Conservation (phyloP, 1,140 invertebrate genomes). For the Chlorops oryzae region DNA sequence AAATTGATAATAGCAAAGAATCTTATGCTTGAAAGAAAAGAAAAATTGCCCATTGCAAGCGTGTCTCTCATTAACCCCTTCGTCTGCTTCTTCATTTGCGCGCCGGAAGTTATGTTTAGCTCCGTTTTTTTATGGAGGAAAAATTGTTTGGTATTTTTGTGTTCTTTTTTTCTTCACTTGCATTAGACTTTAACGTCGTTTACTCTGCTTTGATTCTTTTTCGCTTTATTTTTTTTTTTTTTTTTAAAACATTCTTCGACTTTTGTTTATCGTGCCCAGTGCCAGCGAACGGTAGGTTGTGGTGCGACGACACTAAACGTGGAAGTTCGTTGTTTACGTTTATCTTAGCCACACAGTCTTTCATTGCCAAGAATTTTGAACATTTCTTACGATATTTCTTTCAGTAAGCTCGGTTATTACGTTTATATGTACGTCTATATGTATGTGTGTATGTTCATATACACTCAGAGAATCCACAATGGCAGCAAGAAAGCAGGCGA, state of each 20-base stretch:
- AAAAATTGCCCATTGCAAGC: too few species aligned
- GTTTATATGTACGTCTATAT: too few species aligned
- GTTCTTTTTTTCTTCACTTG: constrained; percentile 17
- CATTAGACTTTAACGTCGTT: constrained; percentile 1
- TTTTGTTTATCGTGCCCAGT: too few species aligned
- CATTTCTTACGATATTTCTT: constrained; percentile 11
- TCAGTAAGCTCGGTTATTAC: background rate
- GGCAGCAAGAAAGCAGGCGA: background rate
- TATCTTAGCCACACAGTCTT: constrained; percentile 44
- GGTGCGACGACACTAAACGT: too few species aligned
- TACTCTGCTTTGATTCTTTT: constrained; percentile 14
- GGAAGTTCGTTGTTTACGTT: constrained; percentile 21
- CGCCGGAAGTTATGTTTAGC: too few species aligned
- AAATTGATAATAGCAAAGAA: too few species aligned
- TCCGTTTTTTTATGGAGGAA: too few species aligned
- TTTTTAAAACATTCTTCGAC: constrained; percentile 12
- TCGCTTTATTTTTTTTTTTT: constrained; percentile 18
- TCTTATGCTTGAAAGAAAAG: too few species aligned
- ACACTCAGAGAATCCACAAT: constrained; percentile 25
- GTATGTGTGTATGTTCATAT: too few species aligned
- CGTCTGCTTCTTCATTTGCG: too few species aligned
- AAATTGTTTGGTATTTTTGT: constrained; percentile 19
- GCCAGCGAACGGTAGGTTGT: too few species aligned
- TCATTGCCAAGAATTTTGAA: constrained; percentile 31
- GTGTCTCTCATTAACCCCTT: too few species aligned